Evolutionary conservation across 2,797 vertebrate genomes (phyloP), one percentile per base, ranked within the genome.

Genomic region (Chaunax sp.): DNA sequence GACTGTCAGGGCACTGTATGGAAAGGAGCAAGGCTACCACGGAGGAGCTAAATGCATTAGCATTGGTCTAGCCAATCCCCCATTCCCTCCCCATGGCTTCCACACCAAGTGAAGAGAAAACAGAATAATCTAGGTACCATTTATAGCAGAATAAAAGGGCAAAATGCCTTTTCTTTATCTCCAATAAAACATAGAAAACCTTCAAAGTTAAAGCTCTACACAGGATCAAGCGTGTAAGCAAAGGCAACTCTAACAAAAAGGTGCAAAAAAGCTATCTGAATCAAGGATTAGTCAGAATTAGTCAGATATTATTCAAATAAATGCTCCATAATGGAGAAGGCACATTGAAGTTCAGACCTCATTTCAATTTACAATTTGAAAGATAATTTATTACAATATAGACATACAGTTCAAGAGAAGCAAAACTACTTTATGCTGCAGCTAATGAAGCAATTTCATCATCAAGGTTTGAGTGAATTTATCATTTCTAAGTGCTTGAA

Each of bases 81-180:
- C 40, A 33, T 46, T 74, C 63, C 28, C 41, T 69, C 47, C 59
- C 44, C 23, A 52, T 53, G 50, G 69, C 63, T 81, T 81, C 55
- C 72, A 84, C 55, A 62, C 56, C 37, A 63, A 62, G 25, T 41
- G 57, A 80, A 80, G 74, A 75, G 73, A 81, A 79, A 75, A 70
- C 76, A 80, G 65, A 86, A 75, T 79, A 88, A 86, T 85, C 81
- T 70, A 77, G 54, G 52, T 60, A 54, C 78, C 84, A 92, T 91
- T 91, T 87, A 89, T 87, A 90, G 79, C 44, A 55, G 26, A 69
- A 66, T 83, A 68, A 80, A 78, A 19, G 43, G 33, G 18, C n/a
- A 64, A 66, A 58, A 43, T 0, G 15, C 41, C 22, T 30, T 78
- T 84, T 74, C 63, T 64, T 84, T 61, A 83, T 25, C 78, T 51